Evolutionary conservation across 2,888 invertebrate genomes (phyloP).

Genomic region (Tachystola acroxantha): DNA sequence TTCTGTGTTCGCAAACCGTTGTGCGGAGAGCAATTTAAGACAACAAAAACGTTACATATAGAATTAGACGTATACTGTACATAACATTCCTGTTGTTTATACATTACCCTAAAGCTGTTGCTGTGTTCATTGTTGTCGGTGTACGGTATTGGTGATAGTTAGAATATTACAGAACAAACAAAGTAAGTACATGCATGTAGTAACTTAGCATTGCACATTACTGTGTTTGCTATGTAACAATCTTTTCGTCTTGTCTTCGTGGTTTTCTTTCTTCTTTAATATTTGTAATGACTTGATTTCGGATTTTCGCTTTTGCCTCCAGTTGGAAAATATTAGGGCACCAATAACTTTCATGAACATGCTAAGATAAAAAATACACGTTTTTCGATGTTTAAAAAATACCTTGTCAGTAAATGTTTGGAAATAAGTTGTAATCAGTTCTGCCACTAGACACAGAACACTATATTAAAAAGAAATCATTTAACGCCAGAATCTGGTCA

Average conservation of each 20-base stretch:
- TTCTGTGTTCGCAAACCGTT: conserved; percentile 15
- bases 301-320: too few relatives aligned
- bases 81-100: conserved; percentile 79
- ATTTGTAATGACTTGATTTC: too few relatives aligned
- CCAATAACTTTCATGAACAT: too few relatives aligned
- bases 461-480: too few relatives aligned
- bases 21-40: conserved; percentile 74
- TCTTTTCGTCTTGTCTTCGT: conserved; percentile 22
- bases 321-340: too few relatives aligned
- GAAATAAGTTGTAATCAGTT: too few relatives aligned
- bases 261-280: conserved; percentile 6
- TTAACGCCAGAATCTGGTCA: too few relatives aligned
- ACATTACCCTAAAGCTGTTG: conserved; percentile 65
- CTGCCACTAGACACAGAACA: too few relatives aligned
- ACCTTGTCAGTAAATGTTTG: too few relatives aligned
- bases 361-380: too few relatives aligned
- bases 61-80: conserved; percentile 74
- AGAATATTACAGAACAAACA: conserved; percentile 73
- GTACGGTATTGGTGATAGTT: conserved; percentile 23
- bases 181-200: conserved; percentile 77
- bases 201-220: conserved; percentile 75
- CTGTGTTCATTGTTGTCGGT: conserved; percentile 4
- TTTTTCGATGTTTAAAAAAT: too few relatives aligned
- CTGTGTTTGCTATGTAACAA: conserved; percentile 75
- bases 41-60: conserved; percentile 80